A percentile compares a stretch with the other conserved stretches of the same genome.
Conservation (phyloP, 1,140 invertebrate species). For the Saccostrea cuccullata region DNA sequence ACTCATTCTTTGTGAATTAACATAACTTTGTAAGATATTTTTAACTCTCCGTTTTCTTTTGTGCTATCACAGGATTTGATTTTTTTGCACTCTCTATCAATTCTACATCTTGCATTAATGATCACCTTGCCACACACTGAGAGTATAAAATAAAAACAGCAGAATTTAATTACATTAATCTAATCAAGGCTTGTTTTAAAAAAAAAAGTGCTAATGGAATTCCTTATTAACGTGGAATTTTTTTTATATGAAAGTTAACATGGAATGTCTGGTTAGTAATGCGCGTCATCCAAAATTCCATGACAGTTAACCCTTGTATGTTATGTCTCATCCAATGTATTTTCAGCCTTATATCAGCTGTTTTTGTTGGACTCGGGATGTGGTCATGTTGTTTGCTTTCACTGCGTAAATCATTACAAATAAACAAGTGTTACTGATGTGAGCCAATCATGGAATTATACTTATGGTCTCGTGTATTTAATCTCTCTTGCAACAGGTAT, state of each 20-base stretch:
- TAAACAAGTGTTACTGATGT: too few relatives aligned
- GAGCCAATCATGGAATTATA: too few relatives aligned
- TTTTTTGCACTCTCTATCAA: not conserved
- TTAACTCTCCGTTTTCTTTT: not conserved
- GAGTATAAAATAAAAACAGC: not conserved
- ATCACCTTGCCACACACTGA: not conserved
- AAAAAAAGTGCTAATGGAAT: not conserved
- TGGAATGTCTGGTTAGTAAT: not conserved
- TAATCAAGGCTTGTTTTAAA: constrained; percentile 4
- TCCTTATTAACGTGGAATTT: not conserved
- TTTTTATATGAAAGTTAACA: too few relatives aligned
- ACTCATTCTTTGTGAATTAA: not conserved
- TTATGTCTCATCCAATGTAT: not conserved
- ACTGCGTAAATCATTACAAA: not conserved
- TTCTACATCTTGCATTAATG: not conserved
- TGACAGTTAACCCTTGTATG: not conserved
- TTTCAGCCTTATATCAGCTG: not conserved
- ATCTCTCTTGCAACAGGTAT: too few relatives aligned
- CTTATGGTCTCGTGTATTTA: too few relatives aligned
- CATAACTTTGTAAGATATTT: not conserved
- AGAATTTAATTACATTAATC: constrained; percentile 29
- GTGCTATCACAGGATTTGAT: not conserved
- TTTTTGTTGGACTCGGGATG: not conserved
- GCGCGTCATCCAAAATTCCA: not conserved
- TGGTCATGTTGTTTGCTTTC: not conserved